These are phyloP conservation scores for Pachypeltis micranthus DNA, from an alignment of 1,140 invertebrate genomes.

Conservation along the genomic window DNA sequence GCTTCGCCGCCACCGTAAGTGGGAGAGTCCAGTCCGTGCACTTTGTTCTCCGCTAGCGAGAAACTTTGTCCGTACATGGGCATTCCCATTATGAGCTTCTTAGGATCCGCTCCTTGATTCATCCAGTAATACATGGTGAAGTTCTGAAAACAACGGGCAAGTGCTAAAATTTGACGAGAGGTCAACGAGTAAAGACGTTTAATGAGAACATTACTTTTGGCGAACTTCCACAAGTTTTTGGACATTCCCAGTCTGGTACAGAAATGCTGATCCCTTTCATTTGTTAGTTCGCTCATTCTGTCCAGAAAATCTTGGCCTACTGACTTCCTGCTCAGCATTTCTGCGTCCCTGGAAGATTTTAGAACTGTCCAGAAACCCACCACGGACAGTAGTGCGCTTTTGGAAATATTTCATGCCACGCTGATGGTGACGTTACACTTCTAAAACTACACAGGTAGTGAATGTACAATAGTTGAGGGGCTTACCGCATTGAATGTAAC, in stretches of 20 bases:
- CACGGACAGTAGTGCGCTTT: too few species aligned
- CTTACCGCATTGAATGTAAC: constrained; percentile 62
- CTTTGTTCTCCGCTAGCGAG: constrained; percentile 49
- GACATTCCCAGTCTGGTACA: too few species aligned
- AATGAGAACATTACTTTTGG: not conserved
- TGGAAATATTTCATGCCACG: too few species aligned
- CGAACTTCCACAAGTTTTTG: too few species aligned
- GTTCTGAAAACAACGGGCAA: constrained; percentile 58
- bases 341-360: too few species aligned
- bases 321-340: too few species aligned
- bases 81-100: constrained; percentile 69
- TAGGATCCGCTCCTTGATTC: constrained; percentile 53
- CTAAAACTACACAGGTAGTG: not conserved
- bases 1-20: constrained; percentile 62
- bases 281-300: too few species aligned
- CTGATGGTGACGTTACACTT: too few species aligned
- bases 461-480: constrained; percentile 13
- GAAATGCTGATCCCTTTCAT: too few species aligned
- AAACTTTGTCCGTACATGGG: constrained; percentile 77
- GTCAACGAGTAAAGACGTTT: not conserved
- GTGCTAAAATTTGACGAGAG: not conserved
- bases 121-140: constrained; percentile 74
- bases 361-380: too few species aligned
- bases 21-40: constrained; percentile 51
- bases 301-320: too few species aligned